A percentile compares a stretch with the other conserved stretches of the same genome.
Evolutionary conservation across 2,113 vertebrate genomes (phyloP).

Genomic region (Chlorodrepanis virens): DNA sequence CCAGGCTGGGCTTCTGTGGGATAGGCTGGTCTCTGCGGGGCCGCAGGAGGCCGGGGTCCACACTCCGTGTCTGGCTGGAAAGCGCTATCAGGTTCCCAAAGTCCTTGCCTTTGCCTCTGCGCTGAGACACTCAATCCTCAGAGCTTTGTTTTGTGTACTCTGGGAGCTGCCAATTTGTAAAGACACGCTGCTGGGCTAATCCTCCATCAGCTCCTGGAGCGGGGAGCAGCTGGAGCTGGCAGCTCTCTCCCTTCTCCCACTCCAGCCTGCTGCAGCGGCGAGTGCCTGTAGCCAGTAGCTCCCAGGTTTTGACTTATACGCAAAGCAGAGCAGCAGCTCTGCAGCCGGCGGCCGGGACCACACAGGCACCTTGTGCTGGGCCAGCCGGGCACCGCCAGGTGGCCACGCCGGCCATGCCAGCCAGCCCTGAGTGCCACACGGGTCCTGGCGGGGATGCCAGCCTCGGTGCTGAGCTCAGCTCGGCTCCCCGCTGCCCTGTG

Average conservation of each 20-base stretch:
- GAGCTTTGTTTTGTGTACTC: constrained; percentile 17
- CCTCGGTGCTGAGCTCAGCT: background rate
- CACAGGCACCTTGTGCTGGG: background rate
- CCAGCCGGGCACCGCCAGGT: background rate
- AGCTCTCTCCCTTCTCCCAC: constrained; percentile 14
- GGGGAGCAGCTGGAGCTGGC: constrained; percentile 30
- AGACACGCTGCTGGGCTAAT: constrained; percentile 33
- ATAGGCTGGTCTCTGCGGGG: background rate
- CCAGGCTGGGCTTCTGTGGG: rapidly evolving
- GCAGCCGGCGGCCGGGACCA: background rate
- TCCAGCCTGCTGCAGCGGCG: background rate
- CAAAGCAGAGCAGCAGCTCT: constrained; percentile 25
- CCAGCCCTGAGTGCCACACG: rapidly evolving
- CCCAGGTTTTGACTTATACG: background rate
- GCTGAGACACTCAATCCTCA: background rate
- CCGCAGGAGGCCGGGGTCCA: background rate
- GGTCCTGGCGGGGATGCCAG: background rate
- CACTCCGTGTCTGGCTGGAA: background rate
- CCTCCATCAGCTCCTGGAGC: constrained; percentile 20
- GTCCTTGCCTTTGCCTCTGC: background rate
- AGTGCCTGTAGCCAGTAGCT: background rate
- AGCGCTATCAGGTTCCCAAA: background rate
- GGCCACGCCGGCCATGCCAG: background rate
- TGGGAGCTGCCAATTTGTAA: constrained; percentile 17
- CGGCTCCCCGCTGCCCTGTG: background rate